These are phyloP conservation scores for Cryptosula pallasiana DNA, from an alignment of 2,888 invertebrate genomes.

Conservation along the genomic window DNA sequence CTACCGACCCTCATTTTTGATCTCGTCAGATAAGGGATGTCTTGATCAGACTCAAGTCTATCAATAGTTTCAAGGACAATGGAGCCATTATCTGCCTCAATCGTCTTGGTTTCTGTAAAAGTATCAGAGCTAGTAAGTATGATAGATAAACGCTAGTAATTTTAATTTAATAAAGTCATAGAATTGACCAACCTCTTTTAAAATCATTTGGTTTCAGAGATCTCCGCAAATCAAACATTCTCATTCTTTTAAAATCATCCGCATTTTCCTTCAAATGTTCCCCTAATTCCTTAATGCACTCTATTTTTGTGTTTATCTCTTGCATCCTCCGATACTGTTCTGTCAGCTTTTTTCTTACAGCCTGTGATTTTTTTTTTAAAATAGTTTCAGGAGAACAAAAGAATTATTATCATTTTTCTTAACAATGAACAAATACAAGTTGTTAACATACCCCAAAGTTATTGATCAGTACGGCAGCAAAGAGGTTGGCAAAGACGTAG, in stretches of 20 bases:
- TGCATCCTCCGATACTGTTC: not conserved
- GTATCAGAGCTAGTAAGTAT: no score
- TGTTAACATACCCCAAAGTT: not conserved
- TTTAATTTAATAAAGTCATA: no score
- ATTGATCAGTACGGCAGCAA: constrained; percentile 7
- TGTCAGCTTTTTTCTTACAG: not conserved
- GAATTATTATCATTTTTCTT: no score
- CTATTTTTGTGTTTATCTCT: constrained; percentile 8
- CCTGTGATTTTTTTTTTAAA: constrained; percentile 7
- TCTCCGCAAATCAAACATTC: not conserved
- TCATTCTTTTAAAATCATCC: not conserved
- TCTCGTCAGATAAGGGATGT: not conserved
- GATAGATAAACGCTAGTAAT: no score
- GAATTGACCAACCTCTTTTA: no score
- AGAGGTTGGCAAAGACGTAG: constrained; percentile 6
- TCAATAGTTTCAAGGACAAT: not conserved
- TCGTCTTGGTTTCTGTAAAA: no score
- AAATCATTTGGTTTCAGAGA: not conserved
- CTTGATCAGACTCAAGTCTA: not conserved
- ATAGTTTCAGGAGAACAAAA: no score
- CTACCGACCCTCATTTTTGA: not conserved
- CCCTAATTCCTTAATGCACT: not conserved
- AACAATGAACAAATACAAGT: no score
- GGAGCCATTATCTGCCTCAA: not conserved
- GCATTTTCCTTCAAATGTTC: not conserved